Evolutionary conservation across 2,888 invertebrate genomes (phyloP), one percentile per base, ranked within the genome.

Genomic region (Noctua comes): DNA sequence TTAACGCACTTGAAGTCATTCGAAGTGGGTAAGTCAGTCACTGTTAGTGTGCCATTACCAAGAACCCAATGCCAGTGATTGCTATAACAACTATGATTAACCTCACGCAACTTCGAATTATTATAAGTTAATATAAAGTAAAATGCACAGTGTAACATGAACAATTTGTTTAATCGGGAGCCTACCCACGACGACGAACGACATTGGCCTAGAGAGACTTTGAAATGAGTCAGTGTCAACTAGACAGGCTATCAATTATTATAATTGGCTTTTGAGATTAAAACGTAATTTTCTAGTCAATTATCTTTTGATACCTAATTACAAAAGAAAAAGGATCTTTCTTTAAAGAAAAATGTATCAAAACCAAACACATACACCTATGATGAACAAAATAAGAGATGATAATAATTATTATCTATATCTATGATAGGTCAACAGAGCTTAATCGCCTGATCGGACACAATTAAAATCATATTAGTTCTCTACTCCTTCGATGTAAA

Each of bases 1-100:
- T 77, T 73, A 74, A 84, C 31, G 31, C 40, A 59, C 36, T 78
- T 75, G 86, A 84, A 75, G 83, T 77, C n/a, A 16, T 57, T 51
- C 51, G 27, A 71, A 81, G 48, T 59, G 48, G 70, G 62, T 77
- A 66, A 75, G 51, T 72, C 59, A 59, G 79, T 78, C 86, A 75
- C 66, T 86, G 79, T 75, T 78, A 82, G 72, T 40, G 40, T 73
- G 83, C 68, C 86, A 83, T 68, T 86, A 79, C 46, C 68, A 79
- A 83, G 72, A 31, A 24, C 64, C 21, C 79, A 76, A 72, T 62
- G 21, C 13, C 40, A 71, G 57, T 66, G 36, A 75, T 54, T 72
- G 46, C 40, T n/a, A n/a, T 73, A 69, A 66, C 66, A 16, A 77
- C 70, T 76, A 36, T 75, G 7, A 75, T 75, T 64, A 64, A 51